Base-by-base conservation (phyloP, 2,113 vertebrate genomes). In the Seriola quinqueradiata region DNA sequence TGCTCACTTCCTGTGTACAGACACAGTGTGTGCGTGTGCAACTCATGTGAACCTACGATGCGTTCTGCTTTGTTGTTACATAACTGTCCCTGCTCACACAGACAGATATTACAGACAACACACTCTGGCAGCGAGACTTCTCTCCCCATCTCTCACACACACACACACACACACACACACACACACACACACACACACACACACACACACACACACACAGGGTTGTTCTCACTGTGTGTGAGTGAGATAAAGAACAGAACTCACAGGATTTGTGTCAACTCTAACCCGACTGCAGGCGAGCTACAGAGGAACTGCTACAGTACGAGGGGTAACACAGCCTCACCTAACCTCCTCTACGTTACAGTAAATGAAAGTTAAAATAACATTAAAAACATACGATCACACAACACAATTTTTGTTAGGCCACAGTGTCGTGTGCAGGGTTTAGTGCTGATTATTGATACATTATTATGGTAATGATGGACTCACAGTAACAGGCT, bases 11-110 rank as follows among this genome's bases (percentile, higher is more conserved):
- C 63, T 74, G 78, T 74, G 9, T 23, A 12, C 58, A 54, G 16
- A 0, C 4, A 23, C 32, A 54, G 55, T 77, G 42, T 63, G 32
- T 55, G 21, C 28, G 54, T 25, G 32, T 78, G 77, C 70, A 78
- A 87, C 58, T 92, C 78, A 81, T 74, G 65, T 64, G 52, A 78
- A 87, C 65, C 71, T 64, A 70, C 13, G 34, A 68, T 75, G 44
- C 44, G 76, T 90, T 88, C 70, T 87, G 82, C 75, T 87, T 81
- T 77, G 69, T 82, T 84, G 80, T 92, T 91, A 91, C 83, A 83
- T 93, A 92, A 93, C 84, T 77, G 82, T 87, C 81, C 75, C 83
- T 66, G 57, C 84, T 79, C 89, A 87, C 85, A 83, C 77, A 84
- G 75, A 84, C 87, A 84, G 58, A 85, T 76, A 85, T 81, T 85